phyloP scores from a whole-genome alignment of 2,797 vertebrate genomes.

The Hyperoplus immaculatus region DNA sequence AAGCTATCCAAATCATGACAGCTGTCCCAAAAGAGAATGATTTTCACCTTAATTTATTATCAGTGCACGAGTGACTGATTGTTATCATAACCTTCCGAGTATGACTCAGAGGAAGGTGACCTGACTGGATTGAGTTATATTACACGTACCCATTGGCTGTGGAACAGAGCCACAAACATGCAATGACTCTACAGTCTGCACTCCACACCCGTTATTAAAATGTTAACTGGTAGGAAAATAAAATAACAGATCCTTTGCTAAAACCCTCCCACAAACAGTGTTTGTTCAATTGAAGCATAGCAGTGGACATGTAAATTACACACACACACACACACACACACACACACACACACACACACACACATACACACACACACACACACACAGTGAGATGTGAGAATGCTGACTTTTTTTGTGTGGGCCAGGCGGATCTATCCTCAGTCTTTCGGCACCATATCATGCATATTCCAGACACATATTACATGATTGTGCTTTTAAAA shows the following conservation, averaged over 20 bases:
- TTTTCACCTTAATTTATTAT: slow-evolving; percentile 29
- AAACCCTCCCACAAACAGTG: not conserved
- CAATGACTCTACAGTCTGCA: too few relatives aligned
- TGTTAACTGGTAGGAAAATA: not conserved
- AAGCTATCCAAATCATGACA: slow-evolving; percentile 23
- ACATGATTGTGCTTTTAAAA: not conserved
- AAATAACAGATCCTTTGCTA: not conserved
- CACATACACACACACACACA: too few relatives aligned
- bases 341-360: too few relatives aligned
- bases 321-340: too few relatives aligned
- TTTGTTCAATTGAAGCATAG: not conserved
- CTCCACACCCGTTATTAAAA: too few relatives aligned
- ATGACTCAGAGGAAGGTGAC: not conserved
- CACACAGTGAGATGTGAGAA: too few relatives aligned
- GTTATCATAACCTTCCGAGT: not conserved
- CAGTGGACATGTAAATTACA: too few relatives aligned
- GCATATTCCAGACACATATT: not conserved
- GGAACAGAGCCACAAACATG: not conserved
- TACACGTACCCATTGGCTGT: not conserved
- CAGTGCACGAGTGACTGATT: slow-evolving; percentile 5
- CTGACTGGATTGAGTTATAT: not conserved
- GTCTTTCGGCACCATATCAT: not conserved
- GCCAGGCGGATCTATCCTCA: not conserved
- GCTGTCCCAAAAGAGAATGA: slow-evolving; percentile 25
- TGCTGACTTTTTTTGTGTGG: too few relatives aligned